Evolutionary conservation across 2,113 vertebrate genomes (phyloP), one percentile per base, ranked within the genome.

Genomic region (Arothron firmamentum): DNA sequence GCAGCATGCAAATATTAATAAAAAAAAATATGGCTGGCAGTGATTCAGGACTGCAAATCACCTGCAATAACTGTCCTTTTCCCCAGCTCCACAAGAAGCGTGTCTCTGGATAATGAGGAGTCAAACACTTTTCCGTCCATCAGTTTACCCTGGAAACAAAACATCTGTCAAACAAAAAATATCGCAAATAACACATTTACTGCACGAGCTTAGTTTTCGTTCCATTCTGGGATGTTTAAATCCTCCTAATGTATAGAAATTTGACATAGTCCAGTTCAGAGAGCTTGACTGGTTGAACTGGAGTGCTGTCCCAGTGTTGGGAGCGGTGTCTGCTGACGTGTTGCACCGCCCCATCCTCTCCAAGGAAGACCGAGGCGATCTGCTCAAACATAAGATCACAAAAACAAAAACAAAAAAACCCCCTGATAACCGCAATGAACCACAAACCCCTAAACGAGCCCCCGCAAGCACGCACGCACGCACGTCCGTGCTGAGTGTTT

Each of bases 21-120:
- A 31, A 31, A 6, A 9, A 28, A 28, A 28, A 6, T 28, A 28
- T 5, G 6, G 25, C 25, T 28, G 25, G 25, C 3, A 47, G 0
- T 7, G 45, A 16, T 47, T 47, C n/a, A 17, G 45, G 2, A 56
- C 16, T 59, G 34, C 23, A 3, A 56, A 52, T 74, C 74, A 98
- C 96, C 96, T 1, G 93, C 81, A 51, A 98, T 98, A 55, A 98
- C 95, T 16, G 95, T 94, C 74, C 89, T 94, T 82, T 96, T 97
- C 52, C 96, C 96, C 80, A 99, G 88, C 85, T 96, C 94, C 20
- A 98, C 93, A 61, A 94, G 87, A 58, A 98, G 87, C 5, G 96
- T 95, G 53, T 98, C 95, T 66, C 94, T 79, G 52, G 92, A 93
- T 48, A 97, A 83, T 0, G 95, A 99, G 13, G 92, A 93, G 84